Conservation (phyloP, 2,113 vertebrate genomes). For the Nycticorax nycticorax region DNA sequence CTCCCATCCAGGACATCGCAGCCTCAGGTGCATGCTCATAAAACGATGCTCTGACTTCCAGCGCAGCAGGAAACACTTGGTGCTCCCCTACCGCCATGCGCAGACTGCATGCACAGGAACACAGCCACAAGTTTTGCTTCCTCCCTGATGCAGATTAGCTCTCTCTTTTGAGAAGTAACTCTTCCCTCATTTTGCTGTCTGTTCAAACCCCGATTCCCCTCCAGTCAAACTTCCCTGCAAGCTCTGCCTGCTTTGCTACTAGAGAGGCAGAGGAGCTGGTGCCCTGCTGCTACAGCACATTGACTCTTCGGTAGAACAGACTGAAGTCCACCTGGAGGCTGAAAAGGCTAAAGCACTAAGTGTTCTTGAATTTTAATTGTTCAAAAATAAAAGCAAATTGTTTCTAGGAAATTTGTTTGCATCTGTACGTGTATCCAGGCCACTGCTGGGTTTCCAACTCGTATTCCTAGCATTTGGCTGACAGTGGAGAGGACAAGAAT, state of each 20-base stretch:
- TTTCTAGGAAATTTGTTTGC: background rate
- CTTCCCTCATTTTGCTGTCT: background rate
- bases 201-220: background rate
- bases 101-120: background rate
- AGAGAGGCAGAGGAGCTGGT: background rate
- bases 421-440: background rate
- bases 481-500: background rate
- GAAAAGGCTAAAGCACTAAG: background rate
- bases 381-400: background rate
- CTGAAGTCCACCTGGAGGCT: background rate
- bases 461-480: background rate
- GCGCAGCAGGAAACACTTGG: background rate
- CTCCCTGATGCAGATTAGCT: background rate
- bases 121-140: background rate
- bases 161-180: background rate
- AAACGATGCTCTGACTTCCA: background rate
- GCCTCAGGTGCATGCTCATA: rapidly evolving
- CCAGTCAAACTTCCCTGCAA: background rate
- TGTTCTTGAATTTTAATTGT: rapidly evolving
- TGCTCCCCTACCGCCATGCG: background rate
- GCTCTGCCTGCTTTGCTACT: background rate
- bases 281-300: background rate
- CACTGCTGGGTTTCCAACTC: background rate
- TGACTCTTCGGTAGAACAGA: background rate
- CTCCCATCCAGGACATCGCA: rapidly evolving